Conservation (phyloP, 2,797 vertebrate species). For the Lepidocolaptes lacrymiger region DNA sequence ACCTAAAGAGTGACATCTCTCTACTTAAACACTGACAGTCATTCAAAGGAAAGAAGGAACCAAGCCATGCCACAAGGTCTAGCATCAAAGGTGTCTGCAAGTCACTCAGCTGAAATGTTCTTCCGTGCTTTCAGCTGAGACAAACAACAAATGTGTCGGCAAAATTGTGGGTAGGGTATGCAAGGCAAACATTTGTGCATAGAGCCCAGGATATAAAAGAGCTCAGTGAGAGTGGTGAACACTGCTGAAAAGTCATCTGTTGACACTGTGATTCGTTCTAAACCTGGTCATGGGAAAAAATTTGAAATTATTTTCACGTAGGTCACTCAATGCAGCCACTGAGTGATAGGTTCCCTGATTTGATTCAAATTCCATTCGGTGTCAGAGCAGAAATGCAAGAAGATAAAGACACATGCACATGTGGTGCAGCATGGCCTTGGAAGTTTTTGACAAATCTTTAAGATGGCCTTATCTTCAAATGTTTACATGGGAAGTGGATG, state of each 20-base stretch:
- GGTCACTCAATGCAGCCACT: not conserved
- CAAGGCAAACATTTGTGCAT: not conserved
- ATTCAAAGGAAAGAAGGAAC: not conserved
- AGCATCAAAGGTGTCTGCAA: constrained; percentile 14
- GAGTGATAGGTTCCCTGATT: not conserved
- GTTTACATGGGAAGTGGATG: not conserved
- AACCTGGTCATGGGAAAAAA: not conserved
- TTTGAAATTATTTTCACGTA: constrained; percentile 13
- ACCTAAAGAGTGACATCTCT: constrained; percentile 2
- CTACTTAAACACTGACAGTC: not conserved
- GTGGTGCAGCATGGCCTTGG: not conserved
- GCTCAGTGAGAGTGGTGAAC: not conserved
- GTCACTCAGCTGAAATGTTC: constrained; percentile 1
- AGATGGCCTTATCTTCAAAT: not conserved
- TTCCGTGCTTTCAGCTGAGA: not conserved
- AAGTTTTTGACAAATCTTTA: constrained; percentile 4
- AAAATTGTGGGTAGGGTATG: not conserved
- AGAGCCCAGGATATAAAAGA: not conserved
- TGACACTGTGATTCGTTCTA: not conserved
- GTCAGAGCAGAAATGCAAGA: not conserved
- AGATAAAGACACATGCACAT: not conserved
- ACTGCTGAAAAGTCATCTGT: not conserved
- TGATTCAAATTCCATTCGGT: not conserved
- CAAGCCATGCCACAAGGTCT: not conserved
- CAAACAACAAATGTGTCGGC: not conserved